Evolutionary conservation across 2,113 vertebrate species (phyloP).

Genomic region (Mustela nigripes): DNA sequence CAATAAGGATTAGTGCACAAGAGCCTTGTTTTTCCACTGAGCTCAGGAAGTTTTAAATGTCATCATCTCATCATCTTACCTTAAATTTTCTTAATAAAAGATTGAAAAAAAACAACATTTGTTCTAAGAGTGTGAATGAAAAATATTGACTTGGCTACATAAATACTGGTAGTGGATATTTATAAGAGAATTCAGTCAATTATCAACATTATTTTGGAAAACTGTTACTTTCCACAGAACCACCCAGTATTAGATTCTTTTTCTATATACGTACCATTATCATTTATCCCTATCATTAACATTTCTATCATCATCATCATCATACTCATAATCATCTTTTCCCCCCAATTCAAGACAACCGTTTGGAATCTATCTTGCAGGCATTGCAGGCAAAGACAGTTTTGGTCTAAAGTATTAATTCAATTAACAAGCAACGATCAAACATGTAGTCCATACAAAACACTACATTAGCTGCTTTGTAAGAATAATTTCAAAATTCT

Average conservation of each 20-base stretch:
- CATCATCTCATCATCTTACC: not conserved
- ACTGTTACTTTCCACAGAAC: not conserved
- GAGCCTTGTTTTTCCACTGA: not conserved
- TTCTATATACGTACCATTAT: not conserved
- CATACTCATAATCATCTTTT: not conserved
- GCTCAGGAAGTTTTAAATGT: not conserved
- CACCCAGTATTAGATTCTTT: not conserved
- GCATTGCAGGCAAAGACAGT: not conserved
- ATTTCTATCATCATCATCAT: not conserved
- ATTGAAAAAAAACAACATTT: not conserved
- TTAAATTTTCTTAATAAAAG: not conserved
- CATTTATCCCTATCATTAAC: not conserved
- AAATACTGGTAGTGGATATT: not conserved
- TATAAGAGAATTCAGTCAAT: not conserved
- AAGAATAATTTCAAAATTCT: constrained; percentile 29
- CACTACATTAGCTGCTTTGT: not conserved
- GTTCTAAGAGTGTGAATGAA: not conserved
- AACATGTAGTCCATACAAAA: not conserved
- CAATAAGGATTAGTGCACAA: not conserved
- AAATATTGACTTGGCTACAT: not conserved
- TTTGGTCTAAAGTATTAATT: constrained; percentile 38
- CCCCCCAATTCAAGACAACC: not conserved
- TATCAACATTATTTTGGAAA: constrained; percentile 10
- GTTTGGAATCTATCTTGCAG: not conserved
- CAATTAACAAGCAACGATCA: not conserved